Base-by-base conservation (phyloP, 2,888 invertebrate species). In the Scaptomyza parva region DNA sequence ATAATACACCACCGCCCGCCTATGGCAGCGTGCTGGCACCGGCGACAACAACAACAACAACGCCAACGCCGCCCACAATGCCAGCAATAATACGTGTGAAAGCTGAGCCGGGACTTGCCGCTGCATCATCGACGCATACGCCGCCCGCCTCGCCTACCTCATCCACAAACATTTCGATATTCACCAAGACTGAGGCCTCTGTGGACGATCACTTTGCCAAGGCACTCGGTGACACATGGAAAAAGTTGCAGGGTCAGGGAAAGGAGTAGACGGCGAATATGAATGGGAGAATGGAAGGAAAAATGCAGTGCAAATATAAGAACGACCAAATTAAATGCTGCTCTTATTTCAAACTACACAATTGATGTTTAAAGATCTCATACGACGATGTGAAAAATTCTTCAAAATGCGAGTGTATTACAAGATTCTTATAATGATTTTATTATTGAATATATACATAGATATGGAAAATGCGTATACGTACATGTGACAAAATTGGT, bases 161-260 rank as follows among this genome's bases (percentile, higher is more conserved):
- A 40, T 81, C 89, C 57, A 84, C 87, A 6, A 78, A 86, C 59
- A 77, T 83, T 40, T 88, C 90, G 41, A 83, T 86, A 63, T 78
- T 83, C 63, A 75, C 80, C 53, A 68, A 86, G 89, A 65, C 89
- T 51, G 89, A 86, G 52, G 90, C 90, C 35, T 94, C 95, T 67
- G 97, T 97, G 43, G 97, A 97, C 92, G 97, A 97, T 90, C 97
- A 97, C 90, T 97, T 97, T 92, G 97, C 97, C 30, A 97, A 97
- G 92, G 97, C 97, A 0, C 92, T 97, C 44, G 95, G 95, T 26
- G 96, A 96, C 88, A 97, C 96, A 0, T 97, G 97, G 97, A 93
- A 93, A 70, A 94, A 95, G 90, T 92, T 95, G 67, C 95, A 95
- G 89, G 94, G 94, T 61, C 94, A 94, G 14, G 22, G 48, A 26